These are phyloP conservation scores for Boloria selene DNA, from an alignment of 2,888 invertebrate genomes.

Conservation along the genomic window DNA sequence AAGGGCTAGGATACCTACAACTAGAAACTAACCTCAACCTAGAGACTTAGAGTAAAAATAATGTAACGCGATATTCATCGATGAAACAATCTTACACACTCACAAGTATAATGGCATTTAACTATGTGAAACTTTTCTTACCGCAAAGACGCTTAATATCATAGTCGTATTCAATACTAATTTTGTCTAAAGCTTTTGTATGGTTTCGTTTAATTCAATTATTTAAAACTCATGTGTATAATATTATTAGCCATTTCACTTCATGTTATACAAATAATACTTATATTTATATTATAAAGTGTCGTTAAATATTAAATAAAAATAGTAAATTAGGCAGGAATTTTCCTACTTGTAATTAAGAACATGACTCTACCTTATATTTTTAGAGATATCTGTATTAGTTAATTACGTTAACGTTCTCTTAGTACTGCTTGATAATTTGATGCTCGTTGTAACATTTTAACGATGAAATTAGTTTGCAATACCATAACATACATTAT, in stretches of 20 bases:
- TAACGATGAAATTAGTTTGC: not conserved
- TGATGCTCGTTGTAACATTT: too few relatives aligned
- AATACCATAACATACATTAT: constrained; percentile 5
- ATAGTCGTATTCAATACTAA: constrained; percentile 14
- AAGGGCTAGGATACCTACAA: not conserved
- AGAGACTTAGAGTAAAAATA: constrained; percentile 2
- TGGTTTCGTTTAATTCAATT: constrained; percentile 28
- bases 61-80: constrained; percentile 6
- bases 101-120: constrained; percentile 28
- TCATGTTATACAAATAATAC: constrained; percentile 1
- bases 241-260: constrained; percentile 10
- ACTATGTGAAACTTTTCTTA: constrained; percentile 27
- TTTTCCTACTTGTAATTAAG: too few relatives aligned
- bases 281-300: not conserved
- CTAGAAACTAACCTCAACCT: not conserved
- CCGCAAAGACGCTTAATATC: constrained; percentile 15
- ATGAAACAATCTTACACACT: constrained; percentile 13
- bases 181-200: constrained; percentile 22
- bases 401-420: too few relatives aligned
- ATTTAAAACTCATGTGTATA: constrained; percentile 17
- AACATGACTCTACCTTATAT: too few relatives aligned
- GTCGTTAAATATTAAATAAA: too few relatives aligned
- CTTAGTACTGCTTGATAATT: too few relatives aligned
- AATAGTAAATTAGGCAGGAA: too few relatives aligned
- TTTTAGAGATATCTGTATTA: too few relatives aligned